Evolutionary conservation across 1,140 invertebrate species (phyloP), one percentile per base, ranked within the genome.

Genomic region (Eciton burchellii): DNA sequence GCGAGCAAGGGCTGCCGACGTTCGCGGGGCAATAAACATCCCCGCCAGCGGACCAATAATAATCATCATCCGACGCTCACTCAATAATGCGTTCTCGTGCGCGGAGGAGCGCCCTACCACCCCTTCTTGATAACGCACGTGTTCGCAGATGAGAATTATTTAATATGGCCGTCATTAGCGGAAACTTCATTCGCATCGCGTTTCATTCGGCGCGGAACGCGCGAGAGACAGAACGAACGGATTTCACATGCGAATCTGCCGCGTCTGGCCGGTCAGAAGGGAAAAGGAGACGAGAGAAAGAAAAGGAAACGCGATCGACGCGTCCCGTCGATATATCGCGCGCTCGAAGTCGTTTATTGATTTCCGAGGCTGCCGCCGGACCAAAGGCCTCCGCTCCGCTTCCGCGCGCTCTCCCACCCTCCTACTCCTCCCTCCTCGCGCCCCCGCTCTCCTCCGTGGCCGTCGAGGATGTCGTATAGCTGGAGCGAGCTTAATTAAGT

Each of bases 401-500:
- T 71, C 77, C 56, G 68, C 43, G 73, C 45, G 19, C 70, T 43
- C 60, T 63, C 35, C 19, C 26, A 12, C 35, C 9, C 0, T 6
- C 24, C 6, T n/a, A 12, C 24, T n/a, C 11, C 19, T 8, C 16
- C 16, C 41, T 14, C 62, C 45, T 59, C 24, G 43, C 41, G 14
- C 49, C 16, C 49, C n/a, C 14, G 0, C 49, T 54, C 73, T 63
- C 70, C 82, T 82, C 88, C 86, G 52, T 88, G 62, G 54, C 77
- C 41, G 66, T 82, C 88, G 71, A 83, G 65, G 63, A 89, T 90
- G 89, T 88, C 86, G 88, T 88, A 76, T 88, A 86, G 88, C 86
- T 84, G 84, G 81, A 89, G 84, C 88, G 85, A 87, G 86, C 88
- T 92, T 90, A 91, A 92, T 91, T 91, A 89, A 90, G 84, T 87